Evolutionary conservation across 2,888 invertebrate species (phyloP).

Genomic region (Eupithecia dodoneata): DNA sequence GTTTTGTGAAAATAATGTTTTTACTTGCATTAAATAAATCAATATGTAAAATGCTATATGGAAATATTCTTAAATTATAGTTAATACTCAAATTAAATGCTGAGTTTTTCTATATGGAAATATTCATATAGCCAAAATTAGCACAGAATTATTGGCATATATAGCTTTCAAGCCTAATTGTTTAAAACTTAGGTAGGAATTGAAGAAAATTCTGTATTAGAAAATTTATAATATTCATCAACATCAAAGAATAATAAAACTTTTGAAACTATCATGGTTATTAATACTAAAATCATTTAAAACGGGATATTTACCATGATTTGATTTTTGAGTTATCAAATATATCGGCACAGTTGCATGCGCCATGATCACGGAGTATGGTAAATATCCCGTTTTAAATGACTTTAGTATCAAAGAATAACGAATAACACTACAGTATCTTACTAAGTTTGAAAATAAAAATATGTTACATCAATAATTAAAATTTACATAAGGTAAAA

Average conservation of each 20-base stretch:
- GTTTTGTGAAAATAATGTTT: not conserved
- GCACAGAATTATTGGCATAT: not conserved
- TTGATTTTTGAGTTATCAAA: too few species aligned
- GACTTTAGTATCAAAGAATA: too few species aligned
- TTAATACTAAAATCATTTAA: too few species aligned
- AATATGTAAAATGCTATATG: not conserved
- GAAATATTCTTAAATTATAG: not conserved
- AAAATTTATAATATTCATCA: not conserved
- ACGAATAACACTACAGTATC: not conserved
- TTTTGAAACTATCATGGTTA: too few species aligned
- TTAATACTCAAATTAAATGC: not conserved
- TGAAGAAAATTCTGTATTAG: not conserved
- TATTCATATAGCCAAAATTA: not conserved
- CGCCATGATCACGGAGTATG: too few species aligned
- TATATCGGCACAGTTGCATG: too few species aligned
- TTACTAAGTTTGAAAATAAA: not conserved
- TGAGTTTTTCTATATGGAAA: not conserved
- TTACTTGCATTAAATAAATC: not conserved
- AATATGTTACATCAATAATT: not conserved
- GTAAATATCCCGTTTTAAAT: too few species aligned
- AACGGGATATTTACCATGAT: too few species aligned
- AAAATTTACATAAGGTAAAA: not conserved
- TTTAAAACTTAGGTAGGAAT: not conserved
- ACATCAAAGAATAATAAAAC: too few species aligned
- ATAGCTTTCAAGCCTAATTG: not conserved